phyloP scores from a whole-genome alignment of 2,113 vertebrate species.

The Gobiocypris rarus region DNA sequence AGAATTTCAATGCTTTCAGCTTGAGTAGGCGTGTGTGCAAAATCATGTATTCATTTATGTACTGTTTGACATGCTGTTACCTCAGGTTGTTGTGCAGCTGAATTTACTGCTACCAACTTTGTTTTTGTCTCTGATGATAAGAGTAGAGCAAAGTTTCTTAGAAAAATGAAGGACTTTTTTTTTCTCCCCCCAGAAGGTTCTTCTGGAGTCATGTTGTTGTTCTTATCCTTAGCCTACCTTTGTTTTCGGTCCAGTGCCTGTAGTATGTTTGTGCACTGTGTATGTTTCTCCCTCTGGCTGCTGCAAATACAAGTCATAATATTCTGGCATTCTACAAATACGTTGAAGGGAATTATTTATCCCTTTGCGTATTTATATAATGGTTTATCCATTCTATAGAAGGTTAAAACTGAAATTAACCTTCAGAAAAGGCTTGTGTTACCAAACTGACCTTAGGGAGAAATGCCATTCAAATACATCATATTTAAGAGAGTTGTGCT shows the following conservation, averaged over 20 bases:
- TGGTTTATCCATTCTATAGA: constrained; percentile 18
- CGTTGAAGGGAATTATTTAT: constrained; percentile 39
- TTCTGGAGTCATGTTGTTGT: neutral
- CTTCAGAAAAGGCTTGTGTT: constrained; percentile 19
- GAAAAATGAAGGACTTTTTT: constrained; percentile 24
- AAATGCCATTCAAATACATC: constrained; percentile 31
- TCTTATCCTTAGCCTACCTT: neutral
- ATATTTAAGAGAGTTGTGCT: constrained; percentile 17
- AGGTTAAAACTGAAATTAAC: constrained; percentile 7
- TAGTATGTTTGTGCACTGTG: neutral
- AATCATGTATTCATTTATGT: constrained; percentile 10
- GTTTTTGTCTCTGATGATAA: constrained; percentile 39
- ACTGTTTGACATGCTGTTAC: constrained; percentile 26
- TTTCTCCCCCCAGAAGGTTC: neutral
- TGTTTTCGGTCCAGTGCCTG: neutral
- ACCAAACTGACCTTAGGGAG: neutral
- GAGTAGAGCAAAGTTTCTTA: constrained; percentile 9
- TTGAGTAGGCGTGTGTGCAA: constrained; percentile 12
- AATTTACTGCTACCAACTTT: constrained; percentile 25
- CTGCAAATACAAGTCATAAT: constrained; percentile 22
- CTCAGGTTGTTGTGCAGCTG: constrained; percentile 35
- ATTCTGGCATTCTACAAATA: constrained; percentile 46
- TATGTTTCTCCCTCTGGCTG: constrained; percentile 1
- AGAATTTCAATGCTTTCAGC: neutral
- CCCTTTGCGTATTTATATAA: constrained; percentile 42